Evolutionary conservation across 2,797 vertebrate species (phyloP).

Genomic region (Xiphorhynchus erythropygius): DNA sequence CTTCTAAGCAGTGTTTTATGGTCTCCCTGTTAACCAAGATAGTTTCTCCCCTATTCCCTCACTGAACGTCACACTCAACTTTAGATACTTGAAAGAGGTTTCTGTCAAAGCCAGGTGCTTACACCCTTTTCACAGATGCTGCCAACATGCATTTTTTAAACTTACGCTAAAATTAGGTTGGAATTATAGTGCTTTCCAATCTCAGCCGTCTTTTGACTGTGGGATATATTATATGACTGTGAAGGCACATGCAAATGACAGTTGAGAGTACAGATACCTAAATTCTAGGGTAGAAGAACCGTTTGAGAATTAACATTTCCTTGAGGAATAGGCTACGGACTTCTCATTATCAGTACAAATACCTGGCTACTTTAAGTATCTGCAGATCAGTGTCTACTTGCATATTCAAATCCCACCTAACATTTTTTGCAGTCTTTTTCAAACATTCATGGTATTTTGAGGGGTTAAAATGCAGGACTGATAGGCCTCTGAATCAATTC

Average conservation of each 20-base stretch:
- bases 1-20: neutral
- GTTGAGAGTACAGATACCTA: neutral
- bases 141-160: neutral
- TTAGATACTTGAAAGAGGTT: neutral
- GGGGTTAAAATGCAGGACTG: neutral
- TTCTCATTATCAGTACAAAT: neutral
- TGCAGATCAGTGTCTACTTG: neutral
- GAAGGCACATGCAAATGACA: neutral
- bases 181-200: neutral
- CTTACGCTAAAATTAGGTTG: neutral
- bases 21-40: neutral
- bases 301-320: neutral
- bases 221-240: neutral
- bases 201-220: neutral
- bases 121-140: neutral
- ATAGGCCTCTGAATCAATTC: neutral
- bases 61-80: neutral
- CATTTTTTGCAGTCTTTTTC: neutral
- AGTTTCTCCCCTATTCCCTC: neutral
- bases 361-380: neutral
- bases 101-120: neutral
- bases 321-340: neutral
- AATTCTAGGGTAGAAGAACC: neutral
- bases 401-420: neutral
- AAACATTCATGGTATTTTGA: neutral